phyloP scores from a whole-genome alignment of 2,113 vertebrate genomes.

The Colossoma macropomum region DNA sequence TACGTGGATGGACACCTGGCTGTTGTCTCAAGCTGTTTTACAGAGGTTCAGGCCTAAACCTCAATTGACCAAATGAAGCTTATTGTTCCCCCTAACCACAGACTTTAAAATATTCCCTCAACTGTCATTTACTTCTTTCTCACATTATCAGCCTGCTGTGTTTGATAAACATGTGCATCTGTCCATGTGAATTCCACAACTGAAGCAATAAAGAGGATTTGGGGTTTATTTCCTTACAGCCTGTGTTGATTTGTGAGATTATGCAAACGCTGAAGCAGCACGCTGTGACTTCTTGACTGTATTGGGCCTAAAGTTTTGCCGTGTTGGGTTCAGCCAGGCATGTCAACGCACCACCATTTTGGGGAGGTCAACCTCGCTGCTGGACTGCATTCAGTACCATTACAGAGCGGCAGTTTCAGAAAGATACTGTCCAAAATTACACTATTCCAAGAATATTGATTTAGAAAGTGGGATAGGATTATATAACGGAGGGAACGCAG shows the following conservation, averaged over 20 bases:
- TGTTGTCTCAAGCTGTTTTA: background rate
- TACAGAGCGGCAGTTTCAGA: too few relatives aligned
- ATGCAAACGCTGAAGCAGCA: background rate
- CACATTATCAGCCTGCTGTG: constrained; percentile 1
- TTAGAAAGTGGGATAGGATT: too few relatives aligned
- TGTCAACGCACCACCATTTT: too few relatives aligned
- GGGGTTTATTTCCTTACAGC: constrained; percentile 33
- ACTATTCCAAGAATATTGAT: too few relatives aligned
- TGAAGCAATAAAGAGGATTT: constrained; percentile 46
- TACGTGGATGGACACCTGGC: too few relatives aligned
- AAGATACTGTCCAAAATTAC: too few relatives aligned
- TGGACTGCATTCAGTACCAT: too few relatives aligned
- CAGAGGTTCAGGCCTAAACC: background rate
- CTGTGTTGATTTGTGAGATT: background rate
- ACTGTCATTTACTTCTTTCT: constrained; percentile 3
- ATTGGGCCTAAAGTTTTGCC: background rate
- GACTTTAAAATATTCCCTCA: background rate
- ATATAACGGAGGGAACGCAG: too few relatives aligned
- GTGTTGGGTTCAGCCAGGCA: background rate
- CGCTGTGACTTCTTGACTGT: too few relatives aligned
- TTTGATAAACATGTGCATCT: constrained; percentile 6
- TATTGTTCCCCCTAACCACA: background rate
- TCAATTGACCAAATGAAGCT: background rate
- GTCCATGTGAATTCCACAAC: constrained; percentile 25
- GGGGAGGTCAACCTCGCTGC: too few relatives aligned